A percentile compares a stretch with the other conserved stretches of the same genome.
Evolutionary conservation across 1,140 invertebrate species (phyloP).

Genomic region (Streblospio benedicti): DNA sequence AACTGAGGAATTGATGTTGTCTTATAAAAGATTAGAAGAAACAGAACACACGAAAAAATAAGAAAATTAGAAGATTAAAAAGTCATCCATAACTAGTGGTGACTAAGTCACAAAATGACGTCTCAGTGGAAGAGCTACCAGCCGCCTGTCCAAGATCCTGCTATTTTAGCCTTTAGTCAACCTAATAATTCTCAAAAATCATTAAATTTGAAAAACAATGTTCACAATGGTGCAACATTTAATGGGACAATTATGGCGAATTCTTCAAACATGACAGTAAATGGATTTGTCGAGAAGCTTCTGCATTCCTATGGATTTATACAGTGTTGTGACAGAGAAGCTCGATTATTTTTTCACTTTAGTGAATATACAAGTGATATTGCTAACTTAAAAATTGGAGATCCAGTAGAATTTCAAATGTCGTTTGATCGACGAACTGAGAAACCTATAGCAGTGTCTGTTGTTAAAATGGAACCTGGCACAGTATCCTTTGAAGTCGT

Average conservation of each 20-base stretch:
- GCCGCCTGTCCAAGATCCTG: conserved; percentile 69
- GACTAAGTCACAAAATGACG: too few relatives aligned
- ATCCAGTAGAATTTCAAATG: conserved; percentile 98
- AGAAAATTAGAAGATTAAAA: too few relatives aligned
- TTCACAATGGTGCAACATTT: too few relatives aligned
- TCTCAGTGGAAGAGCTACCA: conserved; percentile 64
- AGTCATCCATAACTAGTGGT: too few relatives aligned
- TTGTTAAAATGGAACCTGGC: conserved; percentile 65
- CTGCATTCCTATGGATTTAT: conserved; percentile 98
- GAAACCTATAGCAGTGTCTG: conserved; percentile 90
- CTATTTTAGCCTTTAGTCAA: conserved; percentile 58
- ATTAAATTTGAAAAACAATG: conserved; percentile 28
- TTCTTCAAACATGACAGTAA: too few relatives aligned
- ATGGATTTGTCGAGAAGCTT: too few relatives aligned
- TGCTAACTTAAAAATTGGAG: conserved; percentile 92
- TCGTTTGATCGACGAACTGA: conserved; percentile 92
- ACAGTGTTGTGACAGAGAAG: conserved; percentile 93
- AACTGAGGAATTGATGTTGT: too few relatives aligned
- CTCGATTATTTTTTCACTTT: conserved; percentile 94
- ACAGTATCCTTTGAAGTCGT: conserved; percentile 61
- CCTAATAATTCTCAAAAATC: conserved; percentile 35
- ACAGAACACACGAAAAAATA: too few relatives aligned
- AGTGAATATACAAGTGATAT: conserved; percentile 94
- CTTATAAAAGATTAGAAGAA: too few relatives aligned
- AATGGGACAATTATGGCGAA: too few relatives aligned